Conservation (phyloP, 2,113 vertebrate genomes). For the Irena cyanogastra region DNA sequence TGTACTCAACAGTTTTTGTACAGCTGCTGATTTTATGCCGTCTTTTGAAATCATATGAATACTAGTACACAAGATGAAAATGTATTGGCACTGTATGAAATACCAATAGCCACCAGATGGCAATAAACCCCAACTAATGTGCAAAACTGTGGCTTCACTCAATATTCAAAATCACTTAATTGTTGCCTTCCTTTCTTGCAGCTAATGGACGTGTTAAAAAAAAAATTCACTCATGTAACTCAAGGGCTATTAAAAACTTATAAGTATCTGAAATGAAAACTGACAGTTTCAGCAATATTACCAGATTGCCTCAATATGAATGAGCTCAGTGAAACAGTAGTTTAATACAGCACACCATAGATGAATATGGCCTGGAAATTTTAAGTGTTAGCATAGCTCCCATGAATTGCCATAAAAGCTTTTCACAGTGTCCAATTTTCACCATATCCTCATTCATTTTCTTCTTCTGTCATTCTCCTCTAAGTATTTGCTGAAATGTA, state of each 20-base stretch:
- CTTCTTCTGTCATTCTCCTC: not conserved
- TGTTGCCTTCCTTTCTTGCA: not conserved
- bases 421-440: not conserved
- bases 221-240: not conserved
- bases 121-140: not conserved
- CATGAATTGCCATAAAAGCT: not conserved
- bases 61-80: not conserved
- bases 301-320: not conserved
- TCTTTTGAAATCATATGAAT: not conserved
- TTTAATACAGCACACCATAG: not conserved
- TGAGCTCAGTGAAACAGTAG: not conserved
- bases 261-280: not conserved
- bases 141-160: accelerated
- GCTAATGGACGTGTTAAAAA: not conserved
- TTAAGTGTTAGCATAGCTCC: not conserved
- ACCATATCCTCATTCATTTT: not conserved
- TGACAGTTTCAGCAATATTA: not conserved
- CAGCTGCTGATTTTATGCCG: not conserved
- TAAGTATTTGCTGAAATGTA: not conserved
- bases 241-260: not conserved
- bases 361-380: accelerated
- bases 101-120: constrained; percentile 62
- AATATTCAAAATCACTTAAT: accelerated
- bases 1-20: not conserved
- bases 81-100: not conserved